These are phyloP conservation scores for Formica aserva DNA, from an alignment of 2,888 invertebrate species.

Conservation along the genomic window DNA sequence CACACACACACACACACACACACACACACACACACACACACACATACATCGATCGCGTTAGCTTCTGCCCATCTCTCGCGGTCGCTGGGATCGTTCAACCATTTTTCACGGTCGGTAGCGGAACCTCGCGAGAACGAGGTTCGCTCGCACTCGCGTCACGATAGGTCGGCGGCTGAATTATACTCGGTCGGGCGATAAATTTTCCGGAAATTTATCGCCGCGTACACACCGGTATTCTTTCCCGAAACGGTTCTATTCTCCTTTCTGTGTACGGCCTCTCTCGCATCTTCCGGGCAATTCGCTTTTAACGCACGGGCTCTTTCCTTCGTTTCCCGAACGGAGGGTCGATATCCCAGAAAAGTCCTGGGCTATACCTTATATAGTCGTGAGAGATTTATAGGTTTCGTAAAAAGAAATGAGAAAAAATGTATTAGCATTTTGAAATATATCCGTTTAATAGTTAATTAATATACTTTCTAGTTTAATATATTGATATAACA, in stretches of 20 bases:
- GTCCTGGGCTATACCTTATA: not conserved
- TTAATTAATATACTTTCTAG: slow-evolving; percentile 9
- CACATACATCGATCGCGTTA: not conserved
- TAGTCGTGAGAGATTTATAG: not conserved
- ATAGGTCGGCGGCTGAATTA: slow-evolving; percentile 50
- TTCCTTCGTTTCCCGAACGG: slow-evolving; percentile 2
- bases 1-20: too few species aligned
- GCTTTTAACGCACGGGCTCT: slow-evolving; percentile 34
- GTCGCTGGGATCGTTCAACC: slow-evolving; percentile 27
- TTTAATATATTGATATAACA: not conserved
- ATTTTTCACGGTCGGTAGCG: slow-evolving; percentile 30
- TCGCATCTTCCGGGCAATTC: slow-evolving; percentile 34
- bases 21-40: too few species aligned
- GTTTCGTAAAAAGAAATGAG: not conserved
- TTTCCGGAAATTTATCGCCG: slow-evolving; percentile 44
- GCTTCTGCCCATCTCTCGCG: slow-evolving; percentile 19
- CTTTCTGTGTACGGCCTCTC: slow-evolving; percentile 10
- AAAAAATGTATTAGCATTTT: not conserved
- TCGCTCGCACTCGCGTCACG: slow-evolving; percentile 34
- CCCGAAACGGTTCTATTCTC: not conserved
- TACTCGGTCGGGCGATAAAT: slow-evolving; percentile 48
- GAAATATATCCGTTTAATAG: not conserved
- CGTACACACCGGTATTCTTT: not conserved
- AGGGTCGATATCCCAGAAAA: slow-evolving; percentile 24
- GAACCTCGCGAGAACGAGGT: slow-evolving; percentile 19